A percentile compares a stretch with the other conserved stretches of the same genome.
Conservation (phyloP, 2,113 vertebrate genomes). For the Laticauda laticaudata region DNA sequence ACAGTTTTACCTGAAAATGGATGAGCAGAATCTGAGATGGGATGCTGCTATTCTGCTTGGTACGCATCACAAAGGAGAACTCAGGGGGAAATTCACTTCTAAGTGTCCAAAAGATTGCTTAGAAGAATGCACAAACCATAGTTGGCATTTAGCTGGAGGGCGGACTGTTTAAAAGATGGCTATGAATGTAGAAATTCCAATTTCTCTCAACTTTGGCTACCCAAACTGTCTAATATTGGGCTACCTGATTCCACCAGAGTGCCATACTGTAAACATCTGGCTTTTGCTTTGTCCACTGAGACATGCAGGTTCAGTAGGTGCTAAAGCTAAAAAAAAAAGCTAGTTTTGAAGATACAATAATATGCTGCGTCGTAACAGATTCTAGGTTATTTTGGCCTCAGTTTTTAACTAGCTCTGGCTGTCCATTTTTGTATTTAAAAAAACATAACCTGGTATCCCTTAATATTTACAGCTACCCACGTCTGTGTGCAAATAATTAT, state of each 20-base stretch:
- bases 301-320: not conserved
- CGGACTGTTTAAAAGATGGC: constrained; percentile 4
- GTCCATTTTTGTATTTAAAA: constrained; percentile 14
- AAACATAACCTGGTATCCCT: not conserved
- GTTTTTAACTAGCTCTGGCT: constrained; percentile 16
- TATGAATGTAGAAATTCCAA: not conserved
- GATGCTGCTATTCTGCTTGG: constrained; percentile 36
- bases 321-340: not conserved
- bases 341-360: not conserved
- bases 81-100: not conserved
- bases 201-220: not conserved
- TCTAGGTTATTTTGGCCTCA: not conserved
- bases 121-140: not conserved
- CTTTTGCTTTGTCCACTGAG: constrained; percentile 30
- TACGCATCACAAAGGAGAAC: not conserved
- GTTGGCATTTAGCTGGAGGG: not conserved
- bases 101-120: fast-evolving
- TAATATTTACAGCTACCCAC: not conserved
- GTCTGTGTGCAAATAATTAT: not conserved
- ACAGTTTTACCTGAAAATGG: not conserved
- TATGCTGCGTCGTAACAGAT: constrained; percentile 4
- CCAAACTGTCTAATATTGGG: not conserved
- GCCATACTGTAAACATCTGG: fast-evolving
- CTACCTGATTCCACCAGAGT: not conserved
- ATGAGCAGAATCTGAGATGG: not conserved